Base-by-base conservation (phyloP, 2,797 vertebrate genomes). In the Hypotaenidia philippensis region DNA sequence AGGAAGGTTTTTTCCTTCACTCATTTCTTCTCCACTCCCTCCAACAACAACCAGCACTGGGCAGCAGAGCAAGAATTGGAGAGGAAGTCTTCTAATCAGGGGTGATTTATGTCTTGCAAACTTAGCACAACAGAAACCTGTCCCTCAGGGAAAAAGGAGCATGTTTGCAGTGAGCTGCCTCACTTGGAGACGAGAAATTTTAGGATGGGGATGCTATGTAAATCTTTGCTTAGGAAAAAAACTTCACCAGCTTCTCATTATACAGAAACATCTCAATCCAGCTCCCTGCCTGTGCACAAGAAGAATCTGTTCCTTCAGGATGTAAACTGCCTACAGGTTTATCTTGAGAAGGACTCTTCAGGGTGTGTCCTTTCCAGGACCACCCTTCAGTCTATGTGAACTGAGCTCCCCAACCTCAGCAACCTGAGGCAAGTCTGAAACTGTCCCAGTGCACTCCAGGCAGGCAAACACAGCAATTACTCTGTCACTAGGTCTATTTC, bases 401-500 rank as follows among this genome's bases (percentile, higher is more conserved):
- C 77, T 41, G 59, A 71, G 31, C 10, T 68, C 26, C 36, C 45
- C 50, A 40, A 1, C 22, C 63, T n/a, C 74, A 77, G 84, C n/a
- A 89, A 90, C 81, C 57, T 10, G 47, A 69, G 15, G 17, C 87
- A 63, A 60, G 55, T 44, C 20, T 93, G 50, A 63, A 83, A 64
- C 44, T 13, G 50, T 25, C 88, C 69, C 83, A 75, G 36, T 5
- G 47, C 53, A 74, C 19, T 61, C 26, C 14, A 19, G 57, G 44
- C 2, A 68, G 34, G 47, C 56, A 53, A 64, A 44, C n/a, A 82
- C 44, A 71, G 34, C 87, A 87, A 87, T 93, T 96, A 87, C 22
- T 69, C 94, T 94, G 92, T 97, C 90, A 94, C 53, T 83, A 53
- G 13, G 18, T 21, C 79, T 74, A 20, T n/a, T 88, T 66, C 49